Conservation (phyloP, 2,797 vertebrate species). For the Clarias pachynema region DNA sequence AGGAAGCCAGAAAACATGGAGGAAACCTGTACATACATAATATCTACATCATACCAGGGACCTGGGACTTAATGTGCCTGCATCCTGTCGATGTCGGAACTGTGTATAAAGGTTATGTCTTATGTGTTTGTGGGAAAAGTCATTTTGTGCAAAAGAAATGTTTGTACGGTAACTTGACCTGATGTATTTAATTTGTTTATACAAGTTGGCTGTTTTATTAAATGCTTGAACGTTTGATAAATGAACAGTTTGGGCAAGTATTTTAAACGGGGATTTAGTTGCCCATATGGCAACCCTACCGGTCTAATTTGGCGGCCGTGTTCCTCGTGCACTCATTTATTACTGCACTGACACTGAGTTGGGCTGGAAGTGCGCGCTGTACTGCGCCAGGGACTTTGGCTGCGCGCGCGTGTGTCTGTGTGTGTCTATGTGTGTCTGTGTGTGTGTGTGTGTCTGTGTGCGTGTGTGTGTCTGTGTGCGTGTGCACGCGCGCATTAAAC, state of each 20-base stretch:
- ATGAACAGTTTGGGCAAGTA: neutral
- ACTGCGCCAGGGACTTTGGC: neutral
- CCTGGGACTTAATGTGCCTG: neutral
- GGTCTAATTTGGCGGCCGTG: neutral
- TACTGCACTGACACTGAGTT: neutral
- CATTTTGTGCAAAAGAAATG: neutral
- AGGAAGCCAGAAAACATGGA: neutral
- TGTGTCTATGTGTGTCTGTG: neutral
- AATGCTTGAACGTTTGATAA: neutral
- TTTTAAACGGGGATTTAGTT: neutral
- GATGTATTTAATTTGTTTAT: neutral
- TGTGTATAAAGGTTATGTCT: neutral
- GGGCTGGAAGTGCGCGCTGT: neutral
- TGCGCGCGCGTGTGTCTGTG: neutral
- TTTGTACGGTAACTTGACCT: neutral
- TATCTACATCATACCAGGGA: neutral
- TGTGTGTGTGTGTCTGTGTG: neutral
- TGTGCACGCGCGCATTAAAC: neutral
- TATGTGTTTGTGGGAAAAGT: neutral
- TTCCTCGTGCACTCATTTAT: neutral
- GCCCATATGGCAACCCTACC: neutral
- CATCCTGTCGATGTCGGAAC: neutral
- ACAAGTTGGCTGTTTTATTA: neutral
- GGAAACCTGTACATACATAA: neutral
- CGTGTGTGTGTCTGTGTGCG: too few species aligned